Base-by-base conservation (phyloP, 2,888 invertebrate genomes). In the Neria commutata region DNA sequence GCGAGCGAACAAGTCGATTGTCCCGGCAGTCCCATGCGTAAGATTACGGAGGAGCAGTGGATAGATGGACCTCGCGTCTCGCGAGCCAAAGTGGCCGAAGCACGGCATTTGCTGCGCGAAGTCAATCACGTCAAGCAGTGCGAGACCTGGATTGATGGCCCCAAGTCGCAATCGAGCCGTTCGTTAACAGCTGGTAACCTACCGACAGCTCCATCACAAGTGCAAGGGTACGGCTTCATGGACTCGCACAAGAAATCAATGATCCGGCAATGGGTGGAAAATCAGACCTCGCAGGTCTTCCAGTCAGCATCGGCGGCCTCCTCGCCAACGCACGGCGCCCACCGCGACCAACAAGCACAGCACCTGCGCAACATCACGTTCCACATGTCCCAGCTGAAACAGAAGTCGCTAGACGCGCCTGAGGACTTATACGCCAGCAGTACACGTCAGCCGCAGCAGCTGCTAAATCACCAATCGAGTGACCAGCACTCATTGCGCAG, bases 71-170 rank as follows among this genome's bases (percentile, higher is more conserved):
- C 97, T 0, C 87, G 94, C 75, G 92, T 95, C 71, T 92, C 91
- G 0, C 89, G 90, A 74, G 91, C 89, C 17, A 91, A 90, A 80
- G 87, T 91, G 53, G 92, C 91, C 1, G 92, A 92, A 80, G 92
- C 91, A 0, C 83, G 92, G 48, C 91, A 91, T 76, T 85, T 92
- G 66, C 86, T 91, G 75, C 90, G 91, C 72, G 91, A 92, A 81
- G 86, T 90, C 1, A 88, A 85, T 71, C 87, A 91, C 77, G 85
- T 86, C 3, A 91, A 91, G 73, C 91, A 93, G 80, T 85, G 90
- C 46, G 97, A 96, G 83, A 94, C 94, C 2, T 97, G 97, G 97
- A 91, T 97, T 55, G 97, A 97, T 79, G 97, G 97, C 0, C 97
- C 97, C 1, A 90, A 92, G 86, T 90, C 91, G 70, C 81, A 77